Evolutionary conservation across 1,140 invertebrate species (phyloP), one percentile per base, ranked within the genome.

Genomic region (Ips nitidus): DNA sequence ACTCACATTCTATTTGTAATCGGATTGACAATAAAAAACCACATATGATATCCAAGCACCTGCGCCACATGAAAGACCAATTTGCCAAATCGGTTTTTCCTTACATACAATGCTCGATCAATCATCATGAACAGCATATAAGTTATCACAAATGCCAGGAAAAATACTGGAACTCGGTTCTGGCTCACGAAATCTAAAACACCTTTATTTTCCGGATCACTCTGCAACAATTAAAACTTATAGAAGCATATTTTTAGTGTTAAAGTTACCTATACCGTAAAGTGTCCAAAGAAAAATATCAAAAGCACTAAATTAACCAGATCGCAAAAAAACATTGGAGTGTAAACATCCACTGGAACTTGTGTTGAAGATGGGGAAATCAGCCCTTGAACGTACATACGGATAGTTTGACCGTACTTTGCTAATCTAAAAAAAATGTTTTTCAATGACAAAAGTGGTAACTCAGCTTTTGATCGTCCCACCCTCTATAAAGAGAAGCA

Each of bases 241-340:
- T 22, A 22, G 22, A 22, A 22, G 22, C 22, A 22, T 22, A 22
- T 22, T 22, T 22, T 22, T 22, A 22, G 22, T 22, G 22, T 22
- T 22, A 22, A 22, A 22, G 22, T 22, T 22, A 22, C 22, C 22
- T n/a, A 47, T 64, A 69, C 68, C 41, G 4, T 40, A 58, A 69
- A 69, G 37, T n/a, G n/a, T 45, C 50, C 41, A 52, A 41, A 69
- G 60, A 2, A 69, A 42, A 69, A 69, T 8, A 57, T 36, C 4
- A 69, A 6, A 1, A 69, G 6, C 37, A 62, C 37, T n/a, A 63
- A 42, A 41, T 69, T 69, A 3, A 69, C 39, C 4, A 69, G 40
- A 42, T 69, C 68, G 53, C 68, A 69, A 4, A 69, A n/a, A 36
- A 69, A 69, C 68, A 69, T 69, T 4, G 59, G 68, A 4, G 40